Base-by-base conservation (phyloP, 2,113 vertebrate species). In the Camarhynchus parvulus region DNA sequence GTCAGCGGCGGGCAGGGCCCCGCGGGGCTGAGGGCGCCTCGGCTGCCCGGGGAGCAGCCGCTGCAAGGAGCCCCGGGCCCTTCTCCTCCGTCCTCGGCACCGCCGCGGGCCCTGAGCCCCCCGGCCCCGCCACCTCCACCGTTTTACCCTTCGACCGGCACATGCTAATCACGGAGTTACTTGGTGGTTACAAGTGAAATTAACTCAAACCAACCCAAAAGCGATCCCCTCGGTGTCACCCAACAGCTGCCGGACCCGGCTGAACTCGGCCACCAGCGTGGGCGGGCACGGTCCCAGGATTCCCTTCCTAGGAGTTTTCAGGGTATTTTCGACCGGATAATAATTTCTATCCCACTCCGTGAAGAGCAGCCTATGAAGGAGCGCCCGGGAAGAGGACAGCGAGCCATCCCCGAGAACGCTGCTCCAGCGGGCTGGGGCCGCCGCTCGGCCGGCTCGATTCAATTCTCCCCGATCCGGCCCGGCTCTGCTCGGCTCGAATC, bases 351-450 rank as follows among this genome's bases (percentile, higher is more conserved):
- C 41, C 15, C n/a, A 7, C 47, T 37, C 42, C 24, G 31, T 10
- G 42, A 49, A 9, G 9, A 15, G 20, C 4, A 41, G 27, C 28
- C 27, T 5, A 1, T 1, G 23, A 42, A 41, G 39, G 33, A 14
- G 5, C 1, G 1, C 12, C 31, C 6, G 19, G 24, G n/a, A 21
- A 16, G 3, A 18, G 35, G 10, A 23, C 30, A 25, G 3, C 1
- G 31, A 58, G 31, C 42, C 77, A 3, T 1, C 7, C 21, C 77
- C 13, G 62, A 17, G 42, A 58, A 16, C 30, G 66, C 62, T 10
- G 42, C 46, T 75, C 30, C 14, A 33, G 18, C 11, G 31, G 52
- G 13, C 31, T 7, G n/a, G 5, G 28, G 17, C 46, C 9, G 14
- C 30, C 5, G 3, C 47, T 47, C 15, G 2, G 22, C 75, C 13